Evolutionary conservation across 1,140 invertebrate genomes (phyloP).

Genomic region (Panulirus ornatus): DNA sequence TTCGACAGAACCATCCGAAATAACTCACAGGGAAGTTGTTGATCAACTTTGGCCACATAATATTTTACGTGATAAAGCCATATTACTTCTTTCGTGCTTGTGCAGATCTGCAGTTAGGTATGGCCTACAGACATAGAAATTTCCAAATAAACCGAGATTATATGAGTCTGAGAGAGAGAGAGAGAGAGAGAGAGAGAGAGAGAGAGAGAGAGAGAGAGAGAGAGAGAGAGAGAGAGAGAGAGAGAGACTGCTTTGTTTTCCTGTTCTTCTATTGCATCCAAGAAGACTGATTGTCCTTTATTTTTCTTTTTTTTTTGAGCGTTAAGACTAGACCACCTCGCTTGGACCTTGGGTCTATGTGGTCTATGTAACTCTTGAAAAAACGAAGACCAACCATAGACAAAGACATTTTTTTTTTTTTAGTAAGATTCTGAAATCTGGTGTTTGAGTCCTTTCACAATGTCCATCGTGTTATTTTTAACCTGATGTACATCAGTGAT

Average conservation of each 20-base stretch:
- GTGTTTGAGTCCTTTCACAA: not conserved
- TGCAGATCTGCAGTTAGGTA: too few relatives aligned
- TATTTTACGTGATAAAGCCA: too few relatives aligned
- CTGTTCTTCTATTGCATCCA: not conserved
- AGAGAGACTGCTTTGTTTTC: not conserved
- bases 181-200: not conserved
- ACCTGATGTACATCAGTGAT: not conserved
- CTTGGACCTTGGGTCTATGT: too few relatives aligned
- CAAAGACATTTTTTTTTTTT: not conserved
- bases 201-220: not conserved
- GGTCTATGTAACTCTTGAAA: not conserved
- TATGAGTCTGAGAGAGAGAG: too few relatives aligned
- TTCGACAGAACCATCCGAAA: too few relatives aligned
- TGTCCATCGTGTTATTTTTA: not conserved
- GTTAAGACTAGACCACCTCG: too few relatives aligned
- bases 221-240: not conserved
- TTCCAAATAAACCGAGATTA: too few relatives aligned
- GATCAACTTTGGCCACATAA: too few relatives aligned
- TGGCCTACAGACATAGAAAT: too few relatives aligned
- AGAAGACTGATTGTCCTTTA: not conserved
- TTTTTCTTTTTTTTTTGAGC: too few relatives aligned
- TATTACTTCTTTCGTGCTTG: too few relatives aligned
- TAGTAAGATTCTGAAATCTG: not conserved
- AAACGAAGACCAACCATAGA: not conserved
- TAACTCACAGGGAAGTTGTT: too few relatives aligned